Base-by-base conservation (phyloP, 2,888 invertebrate genomes). In the Oscheius sp. region DNA sequence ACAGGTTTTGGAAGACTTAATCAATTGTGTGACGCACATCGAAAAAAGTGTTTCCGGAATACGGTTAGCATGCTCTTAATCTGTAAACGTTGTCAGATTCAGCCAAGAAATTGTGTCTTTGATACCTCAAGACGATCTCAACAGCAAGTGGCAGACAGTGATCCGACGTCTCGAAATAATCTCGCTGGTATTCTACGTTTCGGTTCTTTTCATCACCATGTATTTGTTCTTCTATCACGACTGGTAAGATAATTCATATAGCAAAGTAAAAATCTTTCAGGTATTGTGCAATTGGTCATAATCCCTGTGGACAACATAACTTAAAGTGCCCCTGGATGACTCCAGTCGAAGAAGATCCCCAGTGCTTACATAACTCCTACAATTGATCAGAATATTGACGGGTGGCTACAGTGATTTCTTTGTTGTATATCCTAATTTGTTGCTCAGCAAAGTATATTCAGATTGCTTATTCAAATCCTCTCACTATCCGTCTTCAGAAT, bases 141-240 rank as follows among this genome's bases (percentile, higher is more conserved):
- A 86, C 21, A 74, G 82, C 4, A 81, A 82, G 59, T 88, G 88
- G 88, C 86, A 85, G 50, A 81, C 78, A 7, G 86, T 87, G 3
- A 89, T 88, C 58, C 74, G 87, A 29, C 76, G 86, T 33, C 70
- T 88, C 42, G 88, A 88, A 60, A 78, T 87, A 11, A 78, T 88
- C 5, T 89, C 88, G 2, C 71, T 88, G 4, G 73, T 82, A n/a
- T 86, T 88, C 75, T 88, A 88, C 77, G 81, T 89, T 29, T 77
- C 84, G 1, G 81, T 87, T 13, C 77, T 88, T 5, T 84, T 84
- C 74, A 75, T 83, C 50, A 86, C 86, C 0, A 84, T 86, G 83
- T 86, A 86, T 68, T 76, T 88, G 2, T 86, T 88, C 83, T 88
- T 88, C 81, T 86, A 85, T 75, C 87, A 88, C 70, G 85, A 86